Evolutionary conservation across 2,113 vertebrate species (phyloP), one percentile per base, ranked within the genome.

Genomic region (Pelobates fuscus): DNA sequence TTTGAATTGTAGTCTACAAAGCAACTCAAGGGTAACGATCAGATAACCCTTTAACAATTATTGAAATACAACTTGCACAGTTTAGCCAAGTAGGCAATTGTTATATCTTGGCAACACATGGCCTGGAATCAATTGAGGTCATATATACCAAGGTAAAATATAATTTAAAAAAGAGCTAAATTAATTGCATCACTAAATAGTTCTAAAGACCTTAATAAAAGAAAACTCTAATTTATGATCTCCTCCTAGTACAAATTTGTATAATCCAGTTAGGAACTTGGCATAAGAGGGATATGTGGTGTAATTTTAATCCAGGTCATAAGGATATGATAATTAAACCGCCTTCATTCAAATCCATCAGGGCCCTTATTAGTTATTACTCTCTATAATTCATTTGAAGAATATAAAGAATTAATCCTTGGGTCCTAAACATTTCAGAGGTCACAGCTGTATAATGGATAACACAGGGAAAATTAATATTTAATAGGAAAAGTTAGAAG

Each of bases 401-500:
- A 44, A 26, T 59, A 67, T 30, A n/a, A 32, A 67, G 64, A 41
- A 76, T 76, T 67, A 75, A 76, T 76, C 64, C 66, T 60, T 76
- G 64, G 64, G 64, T 37, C 72, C 72, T 67, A 76, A 76, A 76
- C 72, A 59, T 76, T 67, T 49, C 64, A 67, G 72, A 76, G 72
- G 72, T 76, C 72, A 76, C 32, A 44, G 63, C 72, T 67, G 72
- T 67, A 76, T 76, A 76, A 76, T 67, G 72, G 72, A 76, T 15
- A 82, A 78, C 71, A 57, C 64, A 81, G 76, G 71, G 68, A 82
- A 86, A 84, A 87, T 88, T 77, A 86, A 84, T 82, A 83, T 32
- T 78, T 80, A 80, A 83, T 77, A 78, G 82, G 78, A 84, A 86
- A 71, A 80, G 80, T 82, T 84, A 87, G 85, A 82, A 87, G 76